Evolutionary conservation across 2,797 vertebrate species (phyloP), one percentile per base, ranked within the genome.

Genomic region (Helarctos malayanus): DNA sequence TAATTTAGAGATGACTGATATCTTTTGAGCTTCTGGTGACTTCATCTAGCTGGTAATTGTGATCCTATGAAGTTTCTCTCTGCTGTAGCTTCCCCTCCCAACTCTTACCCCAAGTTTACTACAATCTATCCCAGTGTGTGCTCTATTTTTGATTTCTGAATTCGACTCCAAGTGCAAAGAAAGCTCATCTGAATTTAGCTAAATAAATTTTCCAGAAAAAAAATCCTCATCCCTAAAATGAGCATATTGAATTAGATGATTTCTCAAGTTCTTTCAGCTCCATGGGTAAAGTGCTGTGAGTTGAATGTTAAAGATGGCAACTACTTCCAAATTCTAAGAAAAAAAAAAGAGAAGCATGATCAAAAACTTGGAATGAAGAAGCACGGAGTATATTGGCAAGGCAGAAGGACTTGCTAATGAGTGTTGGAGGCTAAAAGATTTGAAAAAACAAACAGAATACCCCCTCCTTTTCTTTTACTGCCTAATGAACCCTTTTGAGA

Each of bases 241-340:
- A 95, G 47, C 18, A 52, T 21, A 68, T n/a, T 85, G 29, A 92
- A 94, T 82, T 54, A 80, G 71, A 79, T 86, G 80, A 49, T 96
- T 87, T 86, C 76, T 95, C 47, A 87, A 80, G 81, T 89, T 35
- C 56, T 65, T 91, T 95, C 78, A 86, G 81, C 32, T 41, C 63
- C 61, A 12, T 38, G 56, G 90, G 76, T 83, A 1, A 29, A 95
- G 19, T 32, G 2, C 56, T 89, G 3, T 81, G 84, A 95, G 29
- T 23, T 76, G 85, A 93, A 94, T 89, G 54, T 93, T 95, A 94
- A 96, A 87, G 41, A 93, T 69, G 18, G 52, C 61, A 81, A 89
- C 56, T 56, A 13, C 82, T 96, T 94, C 21, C 85, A 85, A 71
- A 91, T 79, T 82, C 68, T 90, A 15, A 84, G 63, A 32, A 59